Evolutionary conservation across 2,113 vertebrate species (phyloP), one percentile per base, ranked within the genome.

Genomic region (Rhinoptilus africanus): DNA sequence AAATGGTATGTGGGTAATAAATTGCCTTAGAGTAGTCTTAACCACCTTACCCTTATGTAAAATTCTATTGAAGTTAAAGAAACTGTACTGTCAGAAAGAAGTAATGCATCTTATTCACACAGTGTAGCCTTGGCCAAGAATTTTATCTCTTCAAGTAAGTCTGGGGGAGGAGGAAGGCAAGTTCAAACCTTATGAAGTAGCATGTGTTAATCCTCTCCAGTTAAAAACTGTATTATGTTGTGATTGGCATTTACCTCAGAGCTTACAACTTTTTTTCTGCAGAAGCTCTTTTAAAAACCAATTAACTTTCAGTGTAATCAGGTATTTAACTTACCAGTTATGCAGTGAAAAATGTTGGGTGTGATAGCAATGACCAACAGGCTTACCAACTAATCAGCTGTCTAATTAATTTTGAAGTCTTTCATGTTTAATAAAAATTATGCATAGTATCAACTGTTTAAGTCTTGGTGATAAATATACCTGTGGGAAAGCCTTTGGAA

Each of bases 231-330:
- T 71, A 39, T 86, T 92, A 60, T 21, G 50, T 75, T 92, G 89
- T 97, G 86, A 94, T 91, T 97, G 92, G 48, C 91, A 48, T 32
- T 45, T 60, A 96, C 84, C 91, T 95, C 37, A 60, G 76, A 84
- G 69, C 53, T 80, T 92, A 64, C 57, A 60, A 66, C 28, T 62
- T 56, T 51, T 54, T 85, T 91, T 54, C 83, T 78, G 64, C 43
- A 92, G 80, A 84, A 77, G 18, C 24, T 94, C 43, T 92, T 91
- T 89, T 94, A 95, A 92, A 92, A 94, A 78, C 64, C 93, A 96
- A 97, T 97, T 96, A 97, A 95, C 76, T 94, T 91, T 6, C 77
- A 72, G 86, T 64, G 37, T 96, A 95, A 93, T 96, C 95, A 64
- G 85, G 79, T 96, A 91, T 96, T 94, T 95, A 91, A 89, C 80